phyloP scores from a whole-genome alignment of 1,140 invertebrate genomes.

The Ditylenchus dipsaci region DNA sequence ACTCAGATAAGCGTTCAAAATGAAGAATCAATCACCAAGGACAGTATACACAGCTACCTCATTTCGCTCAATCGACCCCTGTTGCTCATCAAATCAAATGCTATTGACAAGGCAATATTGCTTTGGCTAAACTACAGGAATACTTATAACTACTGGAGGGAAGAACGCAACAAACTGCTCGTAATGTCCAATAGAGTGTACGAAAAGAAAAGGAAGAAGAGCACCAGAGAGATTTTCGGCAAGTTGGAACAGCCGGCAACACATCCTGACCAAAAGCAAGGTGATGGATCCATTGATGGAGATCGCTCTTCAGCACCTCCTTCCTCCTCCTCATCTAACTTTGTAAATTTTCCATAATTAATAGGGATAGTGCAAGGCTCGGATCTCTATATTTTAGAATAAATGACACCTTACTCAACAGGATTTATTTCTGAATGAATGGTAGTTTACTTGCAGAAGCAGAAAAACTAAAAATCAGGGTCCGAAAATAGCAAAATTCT shows the following conservation, averaged over 20 bases:
- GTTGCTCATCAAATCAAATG: slow-evolving; percentile 49
- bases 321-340: slow-evolving; percentile 1
- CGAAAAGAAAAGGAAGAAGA: not conserved
- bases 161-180: slow-evolving; percentile 45
- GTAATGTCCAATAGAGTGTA: slow-evolving; percentile 5
- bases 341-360: not conserved
- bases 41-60: slow-evolving; percentile 46
- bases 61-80: slow-evolving; percentile 53
- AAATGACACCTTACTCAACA: no score
- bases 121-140: slow-evolving; percentile 57
- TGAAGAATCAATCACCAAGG: slow-evolving; percentile 32
- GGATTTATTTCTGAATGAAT: no score
- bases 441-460: no score
- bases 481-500: no score
- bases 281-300: not conserved
- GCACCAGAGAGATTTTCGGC: no score
- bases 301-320: not conserved
- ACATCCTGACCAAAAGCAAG: no score
- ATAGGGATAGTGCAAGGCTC: not conserved
- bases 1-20: slow-evolving; percentile 49
- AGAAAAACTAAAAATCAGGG: no score
- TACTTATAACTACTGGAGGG: slow-evolving; percentile 54
- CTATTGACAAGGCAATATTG: slow-evolving; percentile 49
- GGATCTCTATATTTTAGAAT: no score
- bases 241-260: no score